Base-by-base conservation (phyloP, 2,888 invertebrate genomes). In the Palloptera scutellata region DNA sequence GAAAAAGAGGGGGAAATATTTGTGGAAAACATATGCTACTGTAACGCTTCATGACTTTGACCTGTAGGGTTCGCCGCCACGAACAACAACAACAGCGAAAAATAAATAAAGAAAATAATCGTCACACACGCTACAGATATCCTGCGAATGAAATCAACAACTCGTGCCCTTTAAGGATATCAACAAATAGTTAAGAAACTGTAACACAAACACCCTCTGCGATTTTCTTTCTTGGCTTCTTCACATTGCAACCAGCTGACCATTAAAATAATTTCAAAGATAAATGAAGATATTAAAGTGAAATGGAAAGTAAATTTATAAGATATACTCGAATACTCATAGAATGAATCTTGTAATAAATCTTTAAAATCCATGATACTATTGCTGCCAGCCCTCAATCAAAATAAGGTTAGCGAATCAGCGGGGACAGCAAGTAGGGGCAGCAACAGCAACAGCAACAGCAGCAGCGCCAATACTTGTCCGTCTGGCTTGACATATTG, bases 361-460 rank as follows among this genome's bases (percentile, higher is more conserved):
- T 68, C 68, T 64, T 68, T 52, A 58, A 68, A 68, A 68, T 68
- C 61, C 65, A 45, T 61, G 61, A 65, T 68, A 59, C 52, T 45
- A 54, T 58, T 58, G 15, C 30, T 30, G 30, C 30, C 52, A 58
- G 54, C 20, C 15, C 11, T 12, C 17, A 60, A 60, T 60, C 48
- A 48, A 60, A 60, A 60, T 60, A 60, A 60, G 60, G 51, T 60
- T 19, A 60, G 43, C 20, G 20, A 19, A 51, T 13, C 42, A 52
- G 52, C 42, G 13, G 53, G 20, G 40, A 41, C 20, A 48, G 54
- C 4, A 61, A 42, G n/a, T n/a, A 20, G 53, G 20, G 40, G 48
- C 20, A 48, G 54, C 4, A 61, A 42, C 51, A 54, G 59, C 19
- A 55, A 51, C 48, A 30, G 30, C 30, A n/a, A 53, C 59, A 59